Base-by-base conservation (phyloP, 2,888 invertebrate genomes). In the Phorcus lineatus region DNA sequence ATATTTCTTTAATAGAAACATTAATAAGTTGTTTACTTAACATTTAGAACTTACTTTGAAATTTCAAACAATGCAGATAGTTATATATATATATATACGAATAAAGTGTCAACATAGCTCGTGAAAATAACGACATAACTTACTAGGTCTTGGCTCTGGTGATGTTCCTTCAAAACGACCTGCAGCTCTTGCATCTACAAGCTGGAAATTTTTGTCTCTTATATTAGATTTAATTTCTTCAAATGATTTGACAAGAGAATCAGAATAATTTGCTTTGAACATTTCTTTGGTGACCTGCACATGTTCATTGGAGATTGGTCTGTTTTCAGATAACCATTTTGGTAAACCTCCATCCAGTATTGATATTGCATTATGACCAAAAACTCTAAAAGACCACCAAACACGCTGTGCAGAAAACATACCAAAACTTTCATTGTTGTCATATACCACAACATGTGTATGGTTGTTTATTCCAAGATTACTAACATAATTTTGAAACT, bases 141-240 rank as follows among this genome's bases (percentile, higher is more conserved):
- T 82, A 92, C 92, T 91, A 82, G 87, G 78, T 79, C 91, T 88
- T 19, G 92, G 92, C 83, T 92, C 92, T 28, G 91, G 90, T 3
- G 82, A 85, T 53, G 81, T 88, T 11, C 92, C 92, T 55, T 87
- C 74, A 82, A 92, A 92, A 67, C 92, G 82, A 1, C 88, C 91
- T 19, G 86, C 54, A 17, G 91, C 76, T 70, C 92, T 85, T 9
- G 91, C 91, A 88, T 92, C 92, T 24, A 91, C 81, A 6, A 92
- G 66, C 54, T 86, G 83, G 80, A 88, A 90, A 7, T 83, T 47
- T 62, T 87, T 85, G 6, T 81, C 78, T 17, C 82, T 53, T 16
- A 91, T 80, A 83, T 91, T 92, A 4, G 74, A 80, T 54, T 88
- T 83, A 13, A 92, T 82, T 53, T 92, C 89, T 75, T 89, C 89